Percentiles rank a stretch among this genome's conserved stretches.
These are phyloP conservation scores for Agrochola lychnidis DNA, from an alignment of 2,888 invertebrate species.

Conservation along the genomic window DNA sequence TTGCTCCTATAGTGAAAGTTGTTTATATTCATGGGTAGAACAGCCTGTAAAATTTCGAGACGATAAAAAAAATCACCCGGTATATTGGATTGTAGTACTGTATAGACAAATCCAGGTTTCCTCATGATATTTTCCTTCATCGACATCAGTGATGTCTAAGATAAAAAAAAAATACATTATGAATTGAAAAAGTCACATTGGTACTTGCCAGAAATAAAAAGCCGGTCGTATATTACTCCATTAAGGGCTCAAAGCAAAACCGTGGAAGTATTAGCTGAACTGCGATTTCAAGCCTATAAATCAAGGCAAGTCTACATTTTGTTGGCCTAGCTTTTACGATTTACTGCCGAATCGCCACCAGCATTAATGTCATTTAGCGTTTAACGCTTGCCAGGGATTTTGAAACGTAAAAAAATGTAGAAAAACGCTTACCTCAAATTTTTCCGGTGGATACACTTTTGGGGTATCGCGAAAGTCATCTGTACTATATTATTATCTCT, in stretches of 20 bases:
- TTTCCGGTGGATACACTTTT: constrained; percentile 41
- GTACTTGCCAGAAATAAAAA: background rate
- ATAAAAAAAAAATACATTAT: background rate
- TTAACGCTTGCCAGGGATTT: constrained; percentile 42
- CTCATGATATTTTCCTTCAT: background rate
- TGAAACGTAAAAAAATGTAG: constrained; percentile 38
- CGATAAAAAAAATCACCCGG: too few species aligned
- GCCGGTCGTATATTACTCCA: constrained; percentile 3
- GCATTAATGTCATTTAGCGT: constrained; percentile 51
- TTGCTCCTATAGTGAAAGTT: too few species aligned
- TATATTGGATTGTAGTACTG: too few species aligned
- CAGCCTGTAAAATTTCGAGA: too few species aligned
- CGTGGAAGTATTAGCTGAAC: constrained; percentile 24
- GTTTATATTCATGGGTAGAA: too few species aligned
- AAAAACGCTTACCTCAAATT: constrained; percentile 33
- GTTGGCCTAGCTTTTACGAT: constrained; percentile 46
- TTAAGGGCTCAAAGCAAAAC: constrained; percentile 11
- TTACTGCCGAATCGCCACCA: constrained; percentile 48
- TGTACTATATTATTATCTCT: background rate
- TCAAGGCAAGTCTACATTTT: constrained; percentile 43
- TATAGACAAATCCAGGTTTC: background rate
- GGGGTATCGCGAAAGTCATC: constrained; percentile 18
- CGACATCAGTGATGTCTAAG: background rate
- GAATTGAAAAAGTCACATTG: background rate
- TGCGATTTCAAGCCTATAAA: constrained; percentile 40